Conservation (phyloP, 1,140 invertebrate genomes). For the Zeugodacus cucurbitae region DNA sequence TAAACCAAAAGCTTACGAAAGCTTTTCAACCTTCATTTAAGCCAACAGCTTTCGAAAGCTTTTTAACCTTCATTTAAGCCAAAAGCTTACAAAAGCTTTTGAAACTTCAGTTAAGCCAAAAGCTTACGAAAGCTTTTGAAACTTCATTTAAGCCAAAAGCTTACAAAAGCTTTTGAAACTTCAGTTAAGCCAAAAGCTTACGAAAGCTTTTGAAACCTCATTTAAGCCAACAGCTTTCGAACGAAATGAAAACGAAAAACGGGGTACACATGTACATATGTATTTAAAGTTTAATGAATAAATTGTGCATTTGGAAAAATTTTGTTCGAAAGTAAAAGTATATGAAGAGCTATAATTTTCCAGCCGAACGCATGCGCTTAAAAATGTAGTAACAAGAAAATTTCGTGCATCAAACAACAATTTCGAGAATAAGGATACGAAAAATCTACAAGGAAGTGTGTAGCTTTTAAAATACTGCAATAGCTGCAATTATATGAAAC, state of each 20-base stretch:
- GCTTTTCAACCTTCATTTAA: no score
- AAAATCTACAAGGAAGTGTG: neutral
- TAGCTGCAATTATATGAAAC: neutral
- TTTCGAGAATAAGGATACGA: neutral
- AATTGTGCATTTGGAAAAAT: neutral
- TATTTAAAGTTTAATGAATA: neutral
- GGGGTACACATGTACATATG: neutral
- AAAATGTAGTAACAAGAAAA: neutral
- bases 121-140: no score
- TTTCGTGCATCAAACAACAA: neutral
- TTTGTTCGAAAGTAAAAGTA: neutral
- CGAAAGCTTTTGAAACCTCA: neutral
- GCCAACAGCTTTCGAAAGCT: no score
- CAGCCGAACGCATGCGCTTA: neutral
- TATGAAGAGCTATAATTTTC: neutral
- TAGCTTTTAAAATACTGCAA: neutral
- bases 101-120: no score
- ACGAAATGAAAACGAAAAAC: neutral
- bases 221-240: neutral
- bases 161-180: neutral
- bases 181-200: neutral
- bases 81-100: no score
- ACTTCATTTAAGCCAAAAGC: neutral
- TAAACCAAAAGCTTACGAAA: no score
- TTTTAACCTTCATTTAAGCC: no score